A percentile compares a stretch with the other conserved stretches of the same genome.
These are phyloP conservation scores for Calcarius ornatus DNA, from an alignment of 2,113 vertebrate species.

Conservation along the genomic window DNA sequence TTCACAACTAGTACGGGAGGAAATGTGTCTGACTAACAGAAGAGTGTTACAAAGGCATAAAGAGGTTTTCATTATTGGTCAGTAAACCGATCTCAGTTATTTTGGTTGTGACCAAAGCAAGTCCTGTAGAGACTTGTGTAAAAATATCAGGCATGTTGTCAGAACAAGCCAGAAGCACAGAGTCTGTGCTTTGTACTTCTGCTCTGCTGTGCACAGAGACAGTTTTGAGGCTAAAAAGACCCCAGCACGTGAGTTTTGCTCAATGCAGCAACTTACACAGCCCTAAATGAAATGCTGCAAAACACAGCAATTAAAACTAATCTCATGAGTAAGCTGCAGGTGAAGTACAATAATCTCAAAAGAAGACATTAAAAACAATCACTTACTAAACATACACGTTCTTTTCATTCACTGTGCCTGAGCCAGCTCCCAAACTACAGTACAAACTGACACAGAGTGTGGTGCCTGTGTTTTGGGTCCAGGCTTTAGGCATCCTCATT, in stretches of 20 bases:
- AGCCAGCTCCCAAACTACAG: not conserved
- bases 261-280: not conserved
- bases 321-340: not conserved
- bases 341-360: not conserved
- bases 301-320: not conserved
- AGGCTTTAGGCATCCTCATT: not conserved
- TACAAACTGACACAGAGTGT: not conserved
- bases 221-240: not conserved
- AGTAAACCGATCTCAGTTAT: not conserved
- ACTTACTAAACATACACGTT: not conserved
- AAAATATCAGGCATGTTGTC: not conserved
- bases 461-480: not conserved
- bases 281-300: not conserved
- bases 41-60: not conserved
- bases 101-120: not conserved
- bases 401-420: not conserved
- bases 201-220: not conserved
- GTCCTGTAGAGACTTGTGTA: not conserved
- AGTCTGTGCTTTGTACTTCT: not conserved
- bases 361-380: not conserved
- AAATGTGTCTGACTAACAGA: not conserved
- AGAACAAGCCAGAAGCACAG: not conserved
- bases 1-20: not conserved
- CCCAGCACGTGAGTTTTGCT: accelerated
- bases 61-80: not conserved